Evolutionary conservation across 2,888 invertebrate species (phyloP), one percentile per base, ranked within the genome.

Genomic region (Eristalis tenax): DNA sequence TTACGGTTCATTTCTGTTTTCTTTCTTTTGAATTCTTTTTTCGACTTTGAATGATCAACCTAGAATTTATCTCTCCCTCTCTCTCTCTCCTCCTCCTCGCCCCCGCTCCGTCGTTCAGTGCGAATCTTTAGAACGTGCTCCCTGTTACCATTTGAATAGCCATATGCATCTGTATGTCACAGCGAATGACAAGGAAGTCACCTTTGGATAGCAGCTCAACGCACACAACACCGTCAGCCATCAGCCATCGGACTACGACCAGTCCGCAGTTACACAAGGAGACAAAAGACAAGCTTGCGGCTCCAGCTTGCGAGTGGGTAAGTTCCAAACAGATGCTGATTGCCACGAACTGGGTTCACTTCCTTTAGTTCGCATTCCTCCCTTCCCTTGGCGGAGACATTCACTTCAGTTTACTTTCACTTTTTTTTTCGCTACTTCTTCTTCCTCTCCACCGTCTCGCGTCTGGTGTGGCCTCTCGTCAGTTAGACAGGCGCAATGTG

Each of bases 331-430:
- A 64, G 10, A 65, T 5, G 22, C 22, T 50, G 22, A 18, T 65
- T 65, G 38, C 38, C 64, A 65, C 64, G 38, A 35, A 38, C 35
- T 22, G 22, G 13, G 5, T 8, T 22, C 18, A 35, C 35, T 38
- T 65, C 22, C 63, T 74, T 79, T 78, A 18, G 50, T 77, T 73
- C 63, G 69, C 77, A 69, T 69, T 28, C 43, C 8, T 76, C 22
- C 69, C 35, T 73, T 82, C 82, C 82, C 78, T 61, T 63, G 68
- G n/a, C 71, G 75, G 71, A 79, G 79, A 79, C 87, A 79, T 87
- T 83, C 79, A 87, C 71, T 69, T 73, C 66, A 79, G 80, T 68
- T 77, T 87, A 87, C 87, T 87, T 87, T 87, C 87, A 87, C 87
- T 87, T 87, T 82, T 84, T 64, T 73, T 75, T 76, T 56, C 23